Evolutionary conservation across 2,113 vertebrate species (phyloP), one percentile per base, ranked within the genome.

Genomic region (Ceratotherium simum): DNA sequence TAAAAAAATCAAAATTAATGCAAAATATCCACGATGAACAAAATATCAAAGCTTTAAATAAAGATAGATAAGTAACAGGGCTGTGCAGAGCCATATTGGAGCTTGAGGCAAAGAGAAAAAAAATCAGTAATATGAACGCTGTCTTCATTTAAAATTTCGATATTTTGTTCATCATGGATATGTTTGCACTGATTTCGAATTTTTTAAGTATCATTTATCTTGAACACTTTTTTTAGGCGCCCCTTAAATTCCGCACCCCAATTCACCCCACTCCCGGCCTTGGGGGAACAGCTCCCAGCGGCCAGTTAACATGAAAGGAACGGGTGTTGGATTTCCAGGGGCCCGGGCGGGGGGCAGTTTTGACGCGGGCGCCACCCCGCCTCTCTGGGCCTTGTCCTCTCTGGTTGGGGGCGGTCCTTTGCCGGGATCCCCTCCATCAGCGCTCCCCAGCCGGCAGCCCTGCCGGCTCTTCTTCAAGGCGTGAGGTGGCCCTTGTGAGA

Each of bases 31-130:
- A 39, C 17, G 80, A 42, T 54, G 75, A 87, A 56, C 48, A 60
- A 69, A 96, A 42, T 60, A 82, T n/a, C 67, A 48, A 48, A 46
- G 33, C 48, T 64, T 86, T 67, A 79, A 58, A 75, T 48, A 76
- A 79, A 88, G 58, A 54, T 0, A 2, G 42, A 58, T 16, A 17
- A 33, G 8, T 67, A 2, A 21, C 36, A 31, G 72, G 4, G 27
- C 23, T 73, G 56, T 20, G 14, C 36, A 0, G 4, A 67, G 60
- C 60, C 51, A 0, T 0, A 0, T 0, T 0, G 42, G 54, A 1
- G 51, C 39, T 64, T 0, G 11, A 25, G 54, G 60, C 72, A 27
- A n/a, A 67, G 78, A 72, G 25, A 20, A 21, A 39, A 54, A 54
- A 33, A 27, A 58, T 48, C 64, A 1, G 86, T 12, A 11, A 20